Evolutionary conservation across 2,797 vertebrate species (phyloP).

Genomic region (Zalophus californianus): DNA sequence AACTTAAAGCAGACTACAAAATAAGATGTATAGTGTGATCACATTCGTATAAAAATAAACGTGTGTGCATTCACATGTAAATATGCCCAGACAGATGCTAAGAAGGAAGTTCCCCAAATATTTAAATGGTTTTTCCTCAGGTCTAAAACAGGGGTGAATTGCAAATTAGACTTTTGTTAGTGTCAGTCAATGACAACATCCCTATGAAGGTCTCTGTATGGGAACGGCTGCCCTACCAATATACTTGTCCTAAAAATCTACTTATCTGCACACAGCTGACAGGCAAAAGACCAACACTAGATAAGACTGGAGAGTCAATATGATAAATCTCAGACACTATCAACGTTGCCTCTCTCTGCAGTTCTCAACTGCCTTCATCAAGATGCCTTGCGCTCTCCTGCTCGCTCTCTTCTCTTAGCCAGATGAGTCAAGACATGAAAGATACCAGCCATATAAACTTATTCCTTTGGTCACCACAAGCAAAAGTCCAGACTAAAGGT

Average conservation of each 20-base stretch:
- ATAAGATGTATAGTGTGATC: background rate
- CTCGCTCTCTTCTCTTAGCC: background rate
- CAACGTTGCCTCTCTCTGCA: constrained; percentile 13
- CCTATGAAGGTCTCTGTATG: background rate
- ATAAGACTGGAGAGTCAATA: background rate
- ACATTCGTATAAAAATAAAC: constrained; percentile 47
- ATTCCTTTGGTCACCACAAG: background rate
- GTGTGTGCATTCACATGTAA: background rate
- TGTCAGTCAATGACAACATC: background rate
- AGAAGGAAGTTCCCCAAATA: background rate
- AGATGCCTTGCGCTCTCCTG: background rate
- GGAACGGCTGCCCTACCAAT: background rate
- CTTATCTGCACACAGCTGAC: background rate
- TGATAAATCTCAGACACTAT: background rate
- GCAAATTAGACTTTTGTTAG: background rate
- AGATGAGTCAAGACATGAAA: background rate
- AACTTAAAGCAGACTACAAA: constrained; percentile 31
- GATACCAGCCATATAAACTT: background rate
- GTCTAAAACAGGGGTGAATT: background rate
- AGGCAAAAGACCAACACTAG: background rate
- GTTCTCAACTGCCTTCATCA: background rate
- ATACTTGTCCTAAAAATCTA: background rate
- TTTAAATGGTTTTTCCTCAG: background rate
- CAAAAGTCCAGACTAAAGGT: background rate
- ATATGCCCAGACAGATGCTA: background rate